Evolutionary conservation across 2,797 vertebrate genomes (phyloP).

Genomic region (Peromyscus aztecus): DNA sequence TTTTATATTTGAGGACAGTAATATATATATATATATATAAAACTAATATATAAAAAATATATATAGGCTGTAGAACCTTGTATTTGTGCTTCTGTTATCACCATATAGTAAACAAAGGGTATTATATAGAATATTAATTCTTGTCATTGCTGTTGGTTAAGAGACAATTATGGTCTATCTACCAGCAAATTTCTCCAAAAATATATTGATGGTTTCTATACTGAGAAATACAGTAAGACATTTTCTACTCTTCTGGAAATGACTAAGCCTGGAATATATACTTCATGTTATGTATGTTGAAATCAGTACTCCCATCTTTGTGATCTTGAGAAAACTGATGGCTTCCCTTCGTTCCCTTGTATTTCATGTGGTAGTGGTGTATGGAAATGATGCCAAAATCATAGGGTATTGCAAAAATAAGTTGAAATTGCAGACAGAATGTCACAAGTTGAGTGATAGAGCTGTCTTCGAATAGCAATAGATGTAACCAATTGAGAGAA

Average conservation of each 20-base stretch:
- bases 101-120: neutral
- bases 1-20: neutral
- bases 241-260: neutral
- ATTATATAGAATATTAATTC: neutral
- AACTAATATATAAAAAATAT: no score
- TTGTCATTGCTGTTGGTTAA: neutral
- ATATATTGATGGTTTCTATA: neutral
- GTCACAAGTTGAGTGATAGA: no score
- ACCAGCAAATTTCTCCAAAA: neutral
- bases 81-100: neutral
- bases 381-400: no score
- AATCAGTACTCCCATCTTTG: neutral
- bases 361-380: neutral
- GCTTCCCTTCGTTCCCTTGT: neutral
- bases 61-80: neutral
- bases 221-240: neutral
- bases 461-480: no score
- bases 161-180: neutral
- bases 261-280: neutral
- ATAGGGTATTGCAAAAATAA: no score
- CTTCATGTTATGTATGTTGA: neutral
- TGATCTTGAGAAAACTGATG: neutral
- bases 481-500: no score
- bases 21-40: no score
- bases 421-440: no score